These are phyloP conservation scores for Mareca strepera DNA, from an alignment of 2,797 vertebrate species.

Conservation along the genomic window DNA sequence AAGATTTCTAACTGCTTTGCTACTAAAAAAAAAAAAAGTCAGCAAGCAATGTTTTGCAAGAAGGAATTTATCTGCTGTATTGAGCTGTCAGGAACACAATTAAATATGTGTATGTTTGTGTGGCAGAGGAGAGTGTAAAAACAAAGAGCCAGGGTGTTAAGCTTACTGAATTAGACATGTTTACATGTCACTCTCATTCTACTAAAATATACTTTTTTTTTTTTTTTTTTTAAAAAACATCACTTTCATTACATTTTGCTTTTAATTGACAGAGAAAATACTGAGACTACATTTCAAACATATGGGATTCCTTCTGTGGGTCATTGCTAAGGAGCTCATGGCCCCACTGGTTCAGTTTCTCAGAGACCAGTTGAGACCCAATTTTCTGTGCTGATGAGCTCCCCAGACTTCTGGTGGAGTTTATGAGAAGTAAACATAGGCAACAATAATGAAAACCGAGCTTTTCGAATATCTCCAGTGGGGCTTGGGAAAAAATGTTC, in stretches of 20 bases:
- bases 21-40: conserved; percentile 12
- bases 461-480: background rate
- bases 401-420: background rate
- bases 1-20: conserved; percentile 57
- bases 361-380: background rate
- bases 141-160: conserved; percentile 24
- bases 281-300: background rate
- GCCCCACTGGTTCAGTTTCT: background rate
- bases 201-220: background rate
- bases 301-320: background rate
- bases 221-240: background rate
- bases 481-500: background rate
- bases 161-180: conserved; percentile 20
- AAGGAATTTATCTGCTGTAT: conserved; percentile 47
- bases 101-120: background rate
- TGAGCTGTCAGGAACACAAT: conserved; percentile 31
- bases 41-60: conserved; percentile 19
- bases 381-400: background rate
- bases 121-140: background rate
- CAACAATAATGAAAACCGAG: background rate
- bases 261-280: background rate
- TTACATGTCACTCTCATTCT: background rate
- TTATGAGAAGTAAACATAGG: background rate
- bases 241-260: background rate
- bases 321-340: background rate